Evolutionary conservation across 2,113 vertebrate species (phyloP).

Genomic region (Psittacula cyanocephala): DNA sequence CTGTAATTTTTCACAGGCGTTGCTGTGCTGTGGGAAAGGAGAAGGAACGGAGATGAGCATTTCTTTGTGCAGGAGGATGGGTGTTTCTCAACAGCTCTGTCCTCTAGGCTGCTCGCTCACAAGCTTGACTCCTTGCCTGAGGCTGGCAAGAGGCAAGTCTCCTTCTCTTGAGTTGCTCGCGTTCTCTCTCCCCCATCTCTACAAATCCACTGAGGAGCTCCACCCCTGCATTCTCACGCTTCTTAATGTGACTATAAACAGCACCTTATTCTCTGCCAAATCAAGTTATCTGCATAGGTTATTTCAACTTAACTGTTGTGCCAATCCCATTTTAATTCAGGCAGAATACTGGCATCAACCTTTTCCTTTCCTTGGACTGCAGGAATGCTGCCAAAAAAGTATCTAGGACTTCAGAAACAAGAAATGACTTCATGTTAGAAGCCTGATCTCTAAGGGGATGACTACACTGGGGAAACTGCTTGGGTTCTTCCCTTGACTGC

Average conservation of each 20-base stretch:
- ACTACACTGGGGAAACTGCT: not conserved
- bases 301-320: not conserved
- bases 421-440: not conserved
- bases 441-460: not conserved
- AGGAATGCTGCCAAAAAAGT: not conserved
- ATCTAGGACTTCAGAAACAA: conserved; percentile 18
- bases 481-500: not conserved
- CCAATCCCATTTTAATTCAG: not conserved
- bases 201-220: not conserved
- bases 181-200: not conserved
- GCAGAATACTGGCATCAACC: not conserved
- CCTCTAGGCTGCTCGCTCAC: not conserved
- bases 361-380: not conserved
- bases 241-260: conserved; percentile 8
- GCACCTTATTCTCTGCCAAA: conserved; percentile 3
- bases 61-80: conserved; percentile 5
- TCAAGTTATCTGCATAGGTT: conserved; percentile 13
- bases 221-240: conserved; percentile 46
- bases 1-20: conserved; percentile 12
- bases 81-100: conserved; percentile 14
- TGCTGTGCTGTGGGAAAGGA: not conserved
- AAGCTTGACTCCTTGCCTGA: conserved; percentile 4
- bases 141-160: conserved; percentile 16
- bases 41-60: not conserved
- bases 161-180: not conserved